Evolutionary conservation across 2,113 vertebrate species (phyloP).

Genomic region (Pteropus alecto): DNA sequence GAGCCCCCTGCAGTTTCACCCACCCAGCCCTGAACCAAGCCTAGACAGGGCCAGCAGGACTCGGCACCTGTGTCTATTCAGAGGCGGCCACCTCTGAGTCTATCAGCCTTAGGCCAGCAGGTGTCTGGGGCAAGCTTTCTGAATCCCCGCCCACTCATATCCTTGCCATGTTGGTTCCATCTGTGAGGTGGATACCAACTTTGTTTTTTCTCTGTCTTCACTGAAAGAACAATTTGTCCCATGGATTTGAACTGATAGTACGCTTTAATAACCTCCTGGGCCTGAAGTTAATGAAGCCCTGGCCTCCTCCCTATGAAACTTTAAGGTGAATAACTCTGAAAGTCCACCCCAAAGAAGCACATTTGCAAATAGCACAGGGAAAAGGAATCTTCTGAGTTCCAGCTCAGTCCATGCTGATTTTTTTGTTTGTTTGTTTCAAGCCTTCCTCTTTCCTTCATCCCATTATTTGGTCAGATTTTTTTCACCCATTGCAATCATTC

Average conservation of each 20-base stretch:
- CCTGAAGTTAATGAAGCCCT: neutral
- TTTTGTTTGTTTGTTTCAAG: neutral
- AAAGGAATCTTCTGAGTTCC: neutral
- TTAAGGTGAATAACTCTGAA: neutral
- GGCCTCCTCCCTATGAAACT: neutral
- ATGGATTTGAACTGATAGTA: neutral
- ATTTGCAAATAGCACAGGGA: neutral
- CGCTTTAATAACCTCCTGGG: neutral
- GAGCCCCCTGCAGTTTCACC: neutral
- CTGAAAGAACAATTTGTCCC: neutral
- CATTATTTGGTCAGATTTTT: neutral
- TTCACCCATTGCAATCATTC: neutral
- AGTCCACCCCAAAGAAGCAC: neutral
- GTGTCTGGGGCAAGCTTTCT: neutral
- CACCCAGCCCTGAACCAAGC: neutral
- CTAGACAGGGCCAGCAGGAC: neutral
- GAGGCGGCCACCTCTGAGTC: neutral
- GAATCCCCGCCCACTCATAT: neutral
- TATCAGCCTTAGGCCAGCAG: neutral
- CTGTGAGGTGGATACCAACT: neutral
- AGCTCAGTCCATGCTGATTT: neutral
- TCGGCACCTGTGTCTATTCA: too few relatives aligned
- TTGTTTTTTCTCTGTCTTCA: slow-evolving; percentile 8
- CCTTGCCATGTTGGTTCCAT: neutral
- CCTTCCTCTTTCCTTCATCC: neutral